These are phyloP conservation scores for Pelochelys cantorii DNA, from an alignment of 2,797 vertebrate species.

Conservation along the genomic window DNA sequence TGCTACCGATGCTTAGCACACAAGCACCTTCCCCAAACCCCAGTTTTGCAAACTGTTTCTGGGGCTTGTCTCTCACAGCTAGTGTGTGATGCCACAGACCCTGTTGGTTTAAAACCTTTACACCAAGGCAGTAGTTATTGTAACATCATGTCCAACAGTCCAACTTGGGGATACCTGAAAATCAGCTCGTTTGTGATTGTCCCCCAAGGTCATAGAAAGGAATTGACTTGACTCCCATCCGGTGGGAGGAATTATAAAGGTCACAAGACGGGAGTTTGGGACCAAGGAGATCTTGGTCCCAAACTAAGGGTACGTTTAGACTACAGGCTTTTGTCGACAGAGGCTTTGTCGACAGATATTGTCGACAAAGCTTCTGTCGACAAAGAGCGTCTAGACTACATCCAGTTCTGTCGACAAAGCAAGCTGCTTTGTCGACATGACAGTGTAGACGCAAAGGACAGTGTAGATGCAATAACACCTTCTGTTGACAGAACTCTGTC, in stretches of 20 bases:
- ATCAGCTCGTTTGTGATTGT: not conserved
- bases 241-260: not conserved
- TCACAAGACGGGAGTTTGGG: not conserved
- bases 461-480: no score
- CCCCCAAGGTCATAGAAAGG: not conserved
- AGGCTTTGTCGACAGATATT: no score
- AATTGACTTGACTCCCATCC: not conserved
- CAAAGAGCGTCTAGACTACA: no score
- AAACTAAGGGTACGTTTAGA: no score
- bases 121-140: not conserved
- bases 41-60: not conserved
- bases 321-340: no score
- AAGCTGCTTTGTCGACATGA: no score
- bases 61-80: not conserved
- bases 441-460: no score
- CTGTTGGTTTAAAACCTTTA: not conserved
- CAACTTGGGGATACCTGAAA: not conserved
- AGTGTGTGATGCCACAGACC: rapidly evolving
- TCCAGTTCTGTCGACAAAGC: no score
- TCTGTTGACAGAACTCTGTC: no score
- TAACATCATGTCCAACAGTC: rapidly evolving
- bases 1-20: not conserved
- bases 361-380: no score
- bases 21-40: not conserved
- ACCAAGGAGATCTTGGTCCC: not conserved